These are phyloP conservation scores for Synanthedon tipuliformis DNA, from an alignment of 2,888 invertebrate genomes.

Conservation along the genomic window DNA sequence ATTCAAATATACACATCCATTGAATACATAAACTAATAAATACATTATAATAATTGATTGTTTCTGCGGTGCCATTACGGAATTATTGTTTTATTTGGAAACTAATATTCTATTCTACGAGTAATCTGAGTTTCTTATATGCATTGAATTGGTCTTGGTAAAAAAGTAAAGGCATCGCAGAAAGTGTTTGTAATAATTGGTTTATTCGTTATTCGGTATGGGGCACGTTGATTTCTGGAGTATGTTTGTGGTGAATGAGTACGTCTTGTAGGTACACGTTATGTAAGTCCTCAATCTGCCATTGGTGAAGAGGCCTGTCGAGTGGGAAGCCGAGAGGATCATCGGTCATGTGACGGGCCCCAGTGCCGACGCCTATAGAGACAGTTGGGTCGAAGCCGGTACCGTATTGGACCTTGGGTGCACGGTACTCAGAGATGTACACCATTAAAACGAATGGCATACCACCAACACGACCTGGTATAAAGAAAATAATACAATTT, in stretches of 20 bases:
- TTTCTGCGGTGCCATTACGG: background rate
- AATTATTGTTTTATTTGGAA: background rate
- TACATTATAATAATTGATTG: conserved; percentile 2
- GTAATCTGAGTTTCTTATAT: background rate
- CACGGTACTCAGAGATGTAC: conserved; percentile 65
- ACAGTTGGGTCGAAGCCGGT: conserved; percentile 55
- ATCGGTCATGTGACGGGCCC: conserved; percentile 52
- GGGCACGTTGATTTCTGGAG: conserved; percentile 35
- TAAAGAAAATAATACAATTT: too few species aligned
- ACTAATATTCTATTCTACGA: background rate
- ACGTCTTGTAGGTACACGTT: conserved; percentile 66
- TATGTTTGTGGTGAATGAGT: conserved; percentile 62
- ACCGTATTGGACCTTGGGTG: conserved; percentile 42
- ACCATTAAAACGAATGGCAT: conserved; percentile 73
- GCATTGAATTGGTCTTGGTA: background rate
- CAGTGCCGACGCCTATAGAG: conserved; percentile 59
- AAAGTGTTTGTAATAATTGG: background rate
- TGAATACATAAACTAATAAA: conserved; percentile 7
- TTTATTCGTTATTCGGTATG: conserved; percentile 19
- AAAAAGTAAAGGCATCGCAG: background rate
- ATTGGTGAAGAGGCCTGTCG: conserved; percentile 58
- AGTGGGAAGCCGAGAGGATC: conserved; percentile 69
- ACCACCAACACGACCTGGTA: conserved; percentile 55
- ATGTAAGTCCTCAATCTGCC: conserved; percentile 36
- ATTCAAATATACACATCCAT: conserved; percentile 6